Evolutionary conservation across 2,113 vertebrate genomes (phyloP), one percentile per base, ranked within the genome.

Genomic region (Apteryx owenii): DNA sequence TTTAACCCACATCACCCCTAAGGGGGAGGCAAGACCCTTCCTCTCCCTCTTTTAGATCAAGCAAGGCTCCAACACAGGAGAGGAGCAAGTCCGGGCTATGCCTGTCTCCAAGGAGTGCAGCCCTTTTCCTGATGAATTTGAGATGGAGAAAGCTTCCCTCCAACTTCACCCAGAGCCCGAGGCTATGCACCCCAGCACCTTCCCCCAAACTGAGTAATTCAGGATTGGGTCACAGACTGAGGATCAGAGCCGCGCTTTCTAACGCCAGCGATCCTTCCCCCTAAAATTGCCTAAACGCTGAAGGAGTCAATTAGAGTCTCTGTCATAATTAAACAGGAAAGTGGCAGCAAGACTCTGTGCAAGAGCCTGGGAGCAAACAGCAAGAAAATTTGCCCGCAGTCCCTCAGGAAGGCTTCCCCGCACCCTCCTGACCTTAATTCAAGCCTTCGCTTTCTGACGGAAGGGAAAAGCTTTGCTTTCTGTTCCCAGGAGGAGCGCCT

Each of bases 311-410:
- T 88, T 83, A 95, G 66, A 85, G 42, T 90, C 53, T 80, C 70
- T 81, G 31, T 71, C 95, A 83, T 92, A 89, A 97, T 93, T 44
- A 95, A 91, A 81, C 16, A 91, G 44, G 22, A 93, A 93, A 93
- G 68, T 65, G 21, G 18, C 21, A 91, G 53, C 26, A 94, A 75
- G 40, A 73, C 8, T 78, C 20, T 53, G 22, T 64, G 38, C 21
- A 60, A 85, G 12, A 18, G 16, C 44, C 93, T 95, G 72, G 29
- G 33, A 91, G 71, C 18, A 89, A 87, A 16, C 1, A 0, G 29
- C 64, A 51, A 69, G 77, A 51, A 80, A 77, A 69, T 0, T 5
- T 83, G 50, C 22, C 60, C 14, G 0, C 9, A 68, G 51, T 23
- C 73, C 69, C 53, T 22, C 51, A 58, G 46, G n/a, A 53, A 79